Conservation (phyloP, 2,797 vertebrate species). For the Xenopus petersii region DNA sequence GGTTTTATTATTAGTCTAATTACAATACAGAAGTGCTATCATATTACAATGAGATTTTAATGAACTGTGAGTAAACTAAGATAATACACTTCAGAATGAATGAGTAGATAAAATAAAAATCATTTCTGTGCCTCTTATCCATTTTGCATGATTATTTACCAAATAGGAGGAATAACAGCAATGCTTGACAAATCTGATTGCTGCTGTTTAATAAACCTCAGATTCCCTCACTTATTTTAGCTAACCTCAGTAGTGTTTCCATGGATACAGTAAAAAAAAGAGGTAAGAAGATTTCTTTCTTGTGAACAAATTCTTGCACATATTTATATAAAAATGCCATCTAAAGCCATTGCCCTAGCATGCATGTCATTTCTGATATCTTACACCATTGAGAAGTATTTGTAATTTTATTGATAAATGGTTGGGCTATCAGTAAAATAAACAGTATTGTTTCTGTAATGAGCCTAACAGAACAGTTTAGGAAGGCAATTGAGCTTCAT, state of each 20-base stretch:
- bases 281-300: constrained; percentile 33
- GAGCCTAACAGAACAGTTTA: constrained; percentile 12
- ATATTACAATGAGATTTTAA: too few relatives aligned
- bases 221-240: constrained; percentile 7
- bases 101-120: too few relatives aligned
- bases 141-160: too few relatives aligned
- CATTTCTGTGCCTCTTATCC: too few relatives aligned
- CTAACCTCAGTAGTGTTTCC: constrained; percentile 31
- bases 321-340: constrained; percentile 22
- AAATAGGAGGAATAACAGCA: too few relatives aligned
- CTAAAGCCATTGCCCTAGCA: constrained; percentile 5
- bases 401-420: background rate
- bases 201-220: constrained; percentile 18
- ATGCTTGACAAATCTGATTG: background rate
- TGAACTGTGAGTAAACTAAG: too few relatives aligned
- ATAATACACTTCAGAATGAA: too few relatives aligned
- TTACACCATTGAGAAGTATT: constrained; percentile 11
- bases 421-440: constrained; percentile 7
- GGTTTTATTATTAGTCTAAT: too few relatives aligned
- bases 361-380: constrained; percentile 14
- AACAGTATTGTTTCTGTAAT: constrained; percentile 25
- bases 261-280: constrained; percentile 33
- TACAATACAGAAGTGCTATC: too few relatives aligned
- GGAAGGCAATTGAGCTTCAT: constrained; percentile 32
- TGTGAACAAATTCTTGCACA: constrained; percentile 36